phyloP scores from a whole-genome alignment of 2,888 invertebrate species.

The Philereme transversata region DNA sequence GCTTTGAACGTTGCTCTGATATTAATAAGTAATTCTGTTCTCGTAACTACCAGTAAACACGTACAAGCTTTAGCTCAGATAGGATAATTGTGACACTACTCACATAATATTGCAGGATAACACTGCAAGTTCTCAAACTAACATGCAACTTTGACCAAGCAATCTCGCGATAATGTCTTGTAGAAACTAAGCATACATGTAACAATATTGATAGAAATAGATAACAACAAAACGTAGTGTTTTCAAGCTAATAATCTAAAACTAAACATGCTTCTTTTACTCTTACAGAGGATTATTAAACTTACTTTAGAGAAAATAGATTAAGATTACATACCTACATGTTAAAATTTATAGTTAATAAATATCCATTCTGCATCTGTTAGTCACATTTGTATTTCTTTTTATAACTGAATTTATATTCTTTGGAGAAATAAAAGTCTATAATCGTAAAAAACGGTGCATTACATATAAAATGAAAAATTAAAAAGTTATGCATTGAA shows the following conservation, averaged over 20 bases:
- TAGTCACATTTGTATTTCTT: no score
- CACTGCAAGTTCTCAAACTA: conserved; percentile 45
- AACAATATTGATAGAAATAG: neutral
- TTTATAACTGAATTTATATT: no score
- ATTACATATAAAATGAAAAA: conserved; percentile 19
- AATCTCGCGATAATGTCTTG: conserved; percentile 33
- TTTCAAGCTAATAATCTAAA: no score
- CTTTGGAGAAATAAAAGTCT: no score
- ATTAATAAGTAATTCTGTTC: neutral
- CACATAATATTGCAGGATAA: conserved; percentile 42
- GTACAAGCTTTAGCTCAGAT: conserved; percentile 22
- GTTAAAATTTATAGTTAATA: no score
- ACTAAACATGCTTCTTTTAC: no score
- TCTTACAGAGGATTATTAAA: no score
- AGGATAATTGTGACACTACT: conserved; percentile 46
- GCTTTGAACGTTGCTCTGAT: conserved; percentile 6
- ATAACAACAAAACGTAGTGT: no score
- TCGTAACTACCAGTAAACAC: neutral
- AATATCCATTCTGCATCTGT: no score
- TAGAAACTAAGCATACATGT: neutral
- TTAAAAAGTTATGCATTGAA: conserved; percentile 37
- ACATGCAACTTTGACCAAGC: conserved; percentile 6
- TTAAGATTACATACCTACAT: no score
- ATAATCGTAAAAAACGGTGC: no score
- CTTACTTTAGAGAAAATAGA: no score